These are phyloP conservation scores for Cyphomyrus plagiostoma DNA, from an alignment of 2,113 vertebrate genomes.

Conservation along the genomic window DNA sequence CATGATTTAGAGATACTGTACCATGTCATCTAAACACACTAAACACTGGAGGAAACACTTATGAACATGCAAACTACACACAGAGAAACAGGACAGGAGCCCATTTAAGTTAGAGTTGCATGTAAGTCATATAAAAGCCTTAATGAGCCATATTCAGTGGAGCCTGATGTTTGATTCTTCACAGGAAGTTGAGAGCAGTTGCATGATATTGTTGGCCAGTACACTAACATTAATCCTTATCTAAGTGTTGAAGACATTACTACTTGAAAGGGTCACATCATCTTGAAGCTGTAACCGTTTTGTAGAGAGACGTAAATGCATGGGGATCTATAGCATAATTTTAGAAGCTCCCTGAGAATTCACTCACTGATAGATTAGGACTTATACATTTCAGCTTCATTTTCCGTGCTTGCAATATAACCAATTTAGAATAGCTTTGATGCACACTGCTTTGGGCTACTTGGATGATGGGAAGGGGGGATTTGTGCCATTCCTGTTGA, in stretches of 20 bases:
- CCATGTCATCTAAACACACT: background rate
- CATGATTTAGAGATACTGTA: background rate
- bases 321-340: background rate
- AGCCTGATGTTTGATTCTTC: background rate
- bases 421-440: background rate
- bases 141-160: background rate
- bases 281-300: background rate
- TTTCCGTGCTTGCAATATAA: background rate
- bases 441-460: background rate
- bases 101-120: background rate
- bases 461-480: background rate
- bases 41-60: background rate
- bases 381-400: background rate
- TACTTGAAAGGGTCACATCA: background rate
- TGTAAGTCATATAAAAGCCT: background rate
- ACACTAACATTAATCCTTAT: background rate
- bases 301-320: background rate
- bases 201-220: background rate
- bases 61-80: background rate
- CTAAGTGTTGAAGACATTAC: background rate
- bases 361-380: background rate
- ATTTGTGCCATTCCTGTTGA: background rate
- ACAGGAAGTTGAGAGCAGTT: background rate
- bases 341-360: background rate
- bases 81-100: background rate